Base-by-base conservation (phyloP, 2,888 invertebrate species). In the Eucera pruinosa region DNA sequence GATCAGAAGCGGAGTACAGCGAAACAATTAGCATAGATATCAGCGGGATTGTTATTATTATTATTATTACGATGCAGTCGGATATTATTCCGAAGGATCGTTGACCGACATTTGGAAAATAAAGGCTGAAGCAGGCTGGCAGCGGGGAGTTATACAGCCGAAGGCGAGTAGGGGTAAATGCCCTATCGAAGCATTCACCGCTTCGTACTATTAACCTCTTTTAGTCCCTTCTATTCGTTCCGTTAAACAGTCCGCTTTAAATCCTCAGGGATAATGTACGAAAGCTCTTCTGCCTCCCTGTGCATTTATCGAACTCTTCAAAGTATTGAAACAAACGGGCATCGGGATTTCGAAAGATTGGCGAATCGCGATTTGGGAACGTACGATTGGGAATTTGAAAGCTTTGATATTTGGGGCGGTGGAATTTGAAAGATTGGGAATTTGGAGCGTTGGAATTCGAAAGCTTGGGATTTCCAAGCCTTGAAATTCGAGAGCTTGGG, bases 81-180 rank as follows among this genome's bases (percentile, higher is more conserved):
- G 30, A 58, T 72, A 52, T 61, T 60, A 60, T 50, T 50, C 50
- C 23, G 23, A 50, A 27, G 30, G 71, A 62, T 73, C 61, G 68
- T 77, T 74, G 76, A 77, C 74, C 74, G 76, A 74, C 41, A 77
- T 77, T 62, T 50, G 30, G 20, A 55, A 75, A 75, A 75, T 61
- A 72, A 65, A 30, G 50, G n/a, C 23, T 9, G 47, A 33, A 43
- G 45, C 33, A 13, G 41, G n/a, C n/a, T n/a, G n/a, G n/a, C n/a
- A n/a, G n/a, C n/a, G n/a, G 1, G 11, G 50, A 70, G 47, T 45
- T 50, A 58, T 62, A 39, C 41, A 65, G 41, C 50, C 57, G n/a
- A n/a, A 30, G 57, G 13, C n/a, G 20, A 36, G 18, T 45, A 50
- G 48, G 57, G 66, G 55, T 67, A 73, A 76, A 74, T 45, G 74